Base-by-base conservation (phyloP, 2,797 vertebrate species). In the Antrozous pallidus region DNA sequence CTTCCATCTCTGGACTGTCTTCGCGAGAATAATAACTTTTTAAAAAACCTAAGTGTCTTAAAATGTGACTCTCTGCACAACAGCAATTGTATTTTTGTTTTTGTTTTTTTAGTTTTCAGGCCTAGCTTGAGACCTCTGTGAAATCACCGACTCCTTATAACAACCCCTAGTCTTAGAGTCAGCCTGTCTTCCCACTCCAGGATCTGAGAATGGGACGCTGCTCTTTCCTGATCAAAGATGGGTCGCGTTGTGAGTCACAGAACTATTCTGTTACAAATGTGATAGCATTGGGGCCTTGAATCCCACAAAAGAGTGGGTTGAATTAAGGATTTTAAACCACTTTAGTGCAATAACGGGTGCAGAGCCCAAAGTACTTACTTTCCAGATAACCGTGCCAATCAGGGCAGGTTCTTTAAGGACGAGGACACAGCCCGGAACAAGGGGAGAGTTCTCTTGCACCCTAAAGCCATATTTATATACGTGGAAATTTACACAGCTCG, bases 71-170 rank as follows among this genome's bases (percentile, higher is more conserved):
- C 47, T 75, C 70, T 61, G 33, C n/a, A 69, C 38, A 65, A 18
- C 20, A 54, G 42, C 70, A 54, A 84, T 42, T 79, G 31, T 16
- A 6, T 17, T 70, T 77, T 40, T 31, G 71, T 89, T 36, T 69
- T 4, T 51, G 69, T 75, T 89, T n/a, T 63, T 51, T 73, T 79
- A 2, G 1, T 36, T 83, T 93, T 88, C 61, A 90, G 86, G 47
- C 36, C 22, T 26, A 31, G 9, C 33, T 87, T 70, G 61, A 38
- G 56, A 77, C 31, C 33, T 73, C 9, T 14, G 49, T 28, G 40
- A 95, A 93, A 42, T 92, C 24, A 49, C 18, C 58, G 51, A 82
- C 36, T 86, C 70, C 82, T 92, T 74, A 82, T 88, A 65, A 51
- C 91, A 63, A 90, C 2, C 14, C 47, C 51, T 4, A 10, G 49